Evolutionary conservation across 2,797 vertebrate species (phyloP).

Genomic region (Myotis pilosus): DNA sequence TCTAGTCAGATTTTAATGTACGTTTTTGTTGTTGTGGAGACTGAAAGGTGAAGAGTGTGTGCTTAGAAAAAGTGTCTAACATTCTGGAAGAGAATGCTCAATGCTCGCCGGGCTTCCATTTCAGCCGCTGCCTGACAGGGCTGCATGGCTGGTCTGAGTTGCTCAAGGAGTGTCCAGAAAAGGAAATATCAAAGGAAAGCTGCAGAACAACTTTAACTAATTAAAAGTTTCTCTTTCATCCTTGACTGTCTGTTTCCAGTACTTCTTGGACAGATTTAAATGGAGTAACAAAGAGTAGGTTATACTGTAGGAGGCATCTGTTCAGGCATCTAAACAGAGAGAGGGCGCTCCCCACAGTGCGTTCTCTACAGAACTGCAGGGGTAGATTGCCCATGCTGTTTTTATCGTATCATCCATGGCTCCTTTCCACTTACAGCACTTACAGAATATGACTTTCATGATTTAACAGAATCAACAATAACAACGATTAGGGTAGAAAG

Average conservation of each 20-base stretch:
- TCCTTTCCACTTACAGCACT: neutral
- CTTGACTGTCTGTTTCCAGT: neutral
- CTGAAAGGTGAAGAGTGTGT: neutral
- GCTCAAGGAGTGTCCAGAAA: neutral
- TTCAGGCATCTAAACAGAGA: neutral
- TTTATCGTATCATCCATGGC: neutral
- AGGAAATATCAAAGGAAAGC: neutral
- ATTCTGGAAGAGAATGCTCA: neutral
- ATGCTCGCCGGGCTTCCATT: rapidly evolving
- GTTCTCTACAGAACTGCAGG: no score
- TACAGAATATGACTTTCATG: neutral
- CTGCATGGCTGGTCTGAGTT: neutral
- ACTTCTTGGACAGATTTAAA: neutral
- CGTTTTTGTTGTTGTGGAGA: neutral
- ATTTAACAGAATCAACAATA: neutral
- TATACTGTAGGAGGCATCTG: neutral
- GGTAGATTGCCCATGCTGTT: neutral
- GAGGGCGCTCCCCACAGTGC: neutral
- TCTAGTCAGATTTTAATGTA: neutral
- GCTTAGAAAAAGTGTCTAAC: neutral
- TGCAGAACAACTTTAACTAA: slow-evolving; percentile 4
- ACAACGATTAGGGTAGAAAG: neutral
- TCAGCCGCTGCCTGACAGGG: neutral
- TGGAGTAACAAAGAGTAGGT: neutral
- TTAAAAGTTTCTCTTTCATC: neutral